These are phyloP conservation scores for Scaptomyza parva DNA, from an alignment of 2,888 invertebrate species.

Conservation along the genomic window DNA sequence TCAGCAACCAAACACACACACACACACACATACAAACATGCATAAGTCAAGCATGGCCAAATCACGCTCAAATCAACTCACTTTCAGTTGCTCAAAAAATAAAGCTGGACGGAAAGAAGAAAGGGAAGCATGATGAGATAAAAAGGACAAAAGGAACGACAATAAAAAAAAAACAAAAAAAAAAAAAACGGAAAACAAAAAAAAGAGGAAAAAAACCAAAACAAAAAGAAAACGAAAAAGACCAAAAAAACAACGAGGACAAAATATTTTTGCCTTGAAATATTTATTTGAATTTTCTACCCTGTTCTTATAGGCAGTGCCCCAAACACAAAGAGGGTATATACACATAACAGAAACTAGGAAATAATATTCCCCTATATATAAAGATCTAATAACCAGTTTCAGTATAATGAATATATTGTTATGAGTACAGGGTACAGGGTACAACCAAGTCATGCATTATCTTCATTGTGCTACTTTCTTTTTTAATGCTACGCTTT, in stretches of 20 bases:
- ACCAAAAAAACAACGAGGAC: conserved; percentile 5
- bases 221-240: conserved; percentile 14
- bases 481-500: conserved; percentile 27
- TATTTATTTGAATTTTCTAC: conserved; percentile 60
- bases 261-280: conserved; percentile 61
- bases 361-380: too few species aligned
- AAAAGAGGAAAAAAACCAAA: conserved; percentile 14
- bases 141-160: conserved; percentile 15
- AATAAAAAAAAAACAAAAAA: conserved; percentile 18
- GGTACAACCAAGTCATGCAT: background rate
- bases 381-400: too few species aligned
- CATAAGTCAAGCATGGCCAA: conserved; percentile 33
- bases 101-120: conserved; percentile 27
- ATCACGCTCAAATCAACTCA: conserved; percentile 50
- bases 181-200: too few species aligned
- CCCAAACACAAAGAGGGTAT: background rate
- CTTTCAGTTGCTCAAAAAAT: conserved; percentile 54
- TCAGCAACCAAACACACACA: conserved; percentile 25
- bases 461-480: background rate
- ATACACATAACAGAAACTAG: too few species aligned
- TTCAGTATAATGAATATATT: background rate
- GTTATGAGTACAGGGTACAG: background rate
- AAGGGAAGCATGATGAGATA: conserved; percentile 25
- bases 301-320: conserved; percentile 2
- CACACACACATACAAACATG: conserved; percentile 1